Evolutionary conservation across 2,797 vertebrate species (phyloP), one percentile per base, ranked within the genome.

Genomic region (Pipistrellus nathusii): DNA sequence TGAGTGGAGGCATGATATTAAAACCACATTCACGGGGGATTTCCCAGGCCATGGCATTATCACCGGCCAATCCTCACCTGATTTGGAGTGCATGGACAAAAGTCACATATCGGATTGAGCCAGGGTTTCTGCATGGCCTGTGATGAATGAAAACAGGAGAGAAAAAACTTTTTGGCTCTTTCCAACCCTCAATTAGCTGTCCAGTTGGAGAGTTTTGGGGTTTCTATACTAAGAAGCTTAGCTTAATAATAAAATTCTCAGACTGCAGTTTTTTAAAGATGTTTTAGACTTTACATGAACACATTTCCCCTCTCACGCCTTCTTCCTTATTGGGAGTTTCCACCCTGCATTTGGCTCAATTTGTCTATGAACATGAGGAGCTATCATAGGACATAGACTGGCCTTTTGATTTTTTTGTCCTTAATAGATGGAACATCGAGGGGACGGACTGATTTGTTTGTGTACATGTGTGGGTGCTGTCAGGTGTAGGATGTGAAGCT

Each of bases 1-100:
- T 89, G 77, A 92, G 90, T 90, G 23, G 93, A 96, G 95, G 53
- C 2, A 73, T 80, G 95, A 75, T 98, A 90, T 95, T 96, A 96
- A 98, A 98, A 97, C 96, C 95, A 96, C 97, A 97, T 95, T 95
- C 96, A 69, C 85, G 72, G 97, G 96, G 96, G 97, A 41, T 96
- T 97, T 97, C 89, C 92, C 27, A 4, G 96, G 92, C 25, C 86
- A 97, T 98, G 98, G 98, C 97, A 96, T 98, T 98, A 98, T 91
- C 90, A 48, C n/a, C 91, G 98, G 95, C 98, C 98, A 98, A 97
- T 98, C 96, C 91, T 95, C 95, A 44, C 59, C 97, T 95, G 89
- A 83, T 96, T 97, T 90, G 95, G 96, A 92, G 85, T 12, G 11
- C 77, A 59, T 81, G 95, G 95, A 97, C 95, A 96, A 96, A 97